A percentile compares a stretch with the other conserved stretches of the same genome.
phyloP scores from a whole-genome alignment of 2,113 vertebrate genomes.

The Dolichotis patagonum region DNA sequence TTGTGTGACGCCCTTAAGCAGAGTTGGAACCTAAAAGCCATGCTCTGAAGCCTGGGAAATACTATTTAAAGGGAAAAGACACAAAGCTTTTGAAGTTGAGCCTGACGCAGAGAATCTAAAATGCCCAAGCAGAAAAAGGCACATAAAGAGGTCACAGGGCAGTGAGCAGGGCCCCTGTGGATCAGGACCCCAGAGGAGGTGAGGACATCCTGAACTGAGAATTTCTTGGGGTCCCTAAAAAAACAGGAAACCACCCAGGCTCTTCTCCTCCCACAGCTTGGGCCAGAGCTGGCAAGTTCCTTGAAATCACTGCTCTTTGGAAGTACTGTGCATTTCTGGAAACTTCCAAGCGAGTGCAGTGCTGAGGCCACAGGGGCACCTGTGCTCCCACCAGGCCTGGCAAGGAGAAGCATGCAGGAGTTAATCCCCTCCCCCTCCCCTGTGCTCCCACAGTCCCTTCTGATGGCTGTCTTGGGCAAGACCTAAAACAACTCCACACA shows the following conservation, averaged over 20 bases:
- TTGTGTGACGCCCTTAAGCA: not conserved
- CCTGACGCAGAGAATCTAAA: not conserved
- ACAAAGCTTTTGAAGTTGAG: conserved; percentile 12
- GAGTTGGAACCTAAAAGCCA: not conserved
- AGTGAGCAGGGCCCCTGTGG: not conserved
- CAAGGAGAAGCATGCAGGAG: not conserved
- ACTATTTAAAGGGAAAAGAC: not conserved
- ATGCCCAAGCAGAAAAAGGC: not conserved
- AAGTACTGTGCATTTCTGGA: not conserved
- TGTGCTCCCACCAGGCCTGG: not conserved
- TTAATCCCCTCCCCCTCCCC: not conserved
- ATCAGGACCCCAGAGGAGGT: not conserved
- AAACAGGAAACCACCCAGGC: not conserved
- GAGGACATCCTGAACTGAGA: not conserved
- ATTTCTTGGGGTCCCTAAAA: not conserved
- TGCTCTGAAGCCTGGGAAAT: not conserved
- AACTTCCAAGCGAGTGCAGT: not conserved
- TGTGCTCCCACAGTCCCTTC: not conserved
- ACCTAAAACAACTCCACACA: not conserved
- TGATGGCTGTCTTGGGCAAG: not conserved
- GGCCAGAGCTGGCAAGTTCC: not conserved
- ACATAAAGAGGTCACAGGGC: not conserved
- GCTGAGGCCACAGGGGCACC: not conserved
- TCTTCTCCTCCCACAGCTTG: not conserved
- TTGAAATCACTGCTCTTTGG: not conserved